Evolutionary conservation across 2,797 vertebrate genomes (phyloP).

Genomic region (Gorsachius magnificus): DNA sequence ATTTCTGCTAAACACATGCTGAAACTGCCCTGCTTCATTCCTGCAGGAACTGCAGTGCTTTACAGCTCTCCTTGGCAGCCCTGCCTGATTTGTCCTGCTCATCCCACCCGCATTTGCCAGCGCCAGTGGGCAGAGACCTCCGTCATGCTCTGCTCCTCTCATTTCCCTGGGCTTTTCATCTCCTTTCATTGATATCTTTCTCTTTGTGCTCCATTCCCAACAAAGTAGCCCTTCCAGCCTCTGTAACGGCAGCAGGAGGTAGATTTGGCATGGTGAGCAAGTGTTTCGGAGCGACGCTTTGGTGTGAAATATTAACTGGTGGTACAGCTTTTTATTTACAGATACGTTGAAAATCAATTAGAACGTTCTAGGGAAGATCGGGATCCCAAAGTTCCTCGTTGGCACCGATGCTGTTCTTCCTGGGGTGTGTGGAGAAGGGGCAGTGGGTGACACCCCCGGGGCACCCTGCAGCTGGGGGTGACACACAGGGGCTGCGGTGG

Average conservation of each 20-base stretch:
- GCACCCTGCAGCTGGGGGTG: not conserved
- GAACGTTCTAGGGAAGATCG: not conserved
- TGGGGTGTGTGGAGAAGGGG: accelerated
- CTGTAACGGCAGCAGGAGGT: constrained; percentile 49
- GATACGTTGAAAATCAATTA: not conserved
- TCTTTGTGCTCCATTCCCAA: constrained; percentile 32
- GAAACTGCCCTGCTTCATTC: not conserved
- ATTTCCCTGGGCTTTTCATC: not conserved
- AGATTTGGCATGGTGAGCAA: not conserved
- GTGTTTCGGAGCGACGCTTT: accelerated
- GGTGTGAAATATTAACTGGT: not conserved
- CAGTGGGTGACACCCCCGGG: accelerated
- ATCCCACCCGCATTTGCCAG: no score
- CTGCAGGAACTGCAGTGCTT: not conserved
- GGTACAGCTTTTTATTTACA: not conserved
- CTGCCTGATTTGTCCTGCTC: not conserved
- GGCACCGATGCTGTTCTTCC: accelerated
- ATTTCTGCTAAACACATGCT: not conserved
- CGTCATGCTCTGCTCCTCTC: not conserved
- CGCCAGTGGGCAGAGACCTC: no score
- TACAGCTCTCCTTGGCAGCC: not conserved
- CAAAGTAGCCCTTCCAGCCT: not conserved
- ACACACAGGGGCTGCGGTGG: accelerated
- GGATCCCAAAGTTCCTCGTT: accelerated
- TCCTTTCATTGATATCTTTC: not conserved